These are phyloP conservation scores for Petrocephalus sullivani DNA, from an alignment of 2,797 vertebrate species.

Conservation along the genomic window DNA sequence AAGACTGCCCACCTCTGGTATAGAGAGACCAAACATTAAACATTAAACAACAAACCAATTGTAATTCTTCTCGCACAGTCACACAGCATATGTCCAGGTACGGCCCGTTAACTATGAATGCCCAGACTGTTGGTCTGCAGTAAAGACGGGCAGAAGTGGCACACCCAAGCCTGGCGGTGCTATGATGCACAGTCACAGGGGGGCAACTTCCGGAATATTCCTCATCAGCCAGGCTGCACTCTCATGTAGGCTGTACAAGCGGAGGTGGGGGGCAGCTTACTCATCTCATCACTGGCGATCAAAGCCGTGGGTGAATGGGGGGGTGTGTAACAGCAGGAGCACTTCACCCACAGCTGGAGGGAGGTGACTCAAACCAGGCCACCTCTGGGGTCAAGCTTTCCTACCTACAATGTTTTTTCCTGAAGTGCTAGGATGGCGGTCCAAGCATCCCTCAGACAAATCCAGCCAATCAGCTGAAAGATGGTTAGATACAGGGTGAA, in stretches of 20 bases:
- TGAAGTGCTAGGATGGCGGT: not conserved
- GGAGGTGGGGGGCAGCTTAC: not conserved
- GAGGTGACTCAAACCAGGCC: not conserved
- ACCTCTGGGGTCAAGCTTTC: not conserved
- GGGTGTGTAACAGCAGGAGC: not conserved
- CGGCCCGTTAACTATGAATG: not conserved
- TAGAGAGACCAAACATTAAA: not conserved
- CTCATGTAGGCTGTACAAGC: not conserved
- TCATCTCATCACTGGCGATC: not conserved
- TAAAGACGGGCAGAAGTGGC: not conserved
- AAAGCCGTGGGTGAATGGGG: not conserved
- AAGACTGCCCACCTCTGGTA: not conserved
- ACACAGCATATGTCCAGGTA: not conserved
- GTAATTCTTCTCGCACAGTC: not conserved
- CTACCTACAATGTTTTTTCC: not conserved
- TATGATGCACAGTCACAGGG: not conserved
- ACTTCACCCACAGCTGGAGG: not conserved
- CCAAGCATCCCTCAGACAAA: not conserved
- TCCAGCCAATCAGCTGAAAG: not conserved
- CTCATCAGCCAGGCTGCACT: not conserved
- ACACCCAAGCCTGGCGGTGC: not conserved
- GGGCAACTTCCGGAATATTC: not conserved
- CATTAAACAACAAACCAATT: not conserved
- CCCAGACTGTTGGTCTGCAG: not conserved
- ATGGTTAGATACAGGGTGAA: not conserved